phyloP scores from a whole-genome alignment of 2,113 vertebrate genomes.

The Alexandromys fortis region DNA sequence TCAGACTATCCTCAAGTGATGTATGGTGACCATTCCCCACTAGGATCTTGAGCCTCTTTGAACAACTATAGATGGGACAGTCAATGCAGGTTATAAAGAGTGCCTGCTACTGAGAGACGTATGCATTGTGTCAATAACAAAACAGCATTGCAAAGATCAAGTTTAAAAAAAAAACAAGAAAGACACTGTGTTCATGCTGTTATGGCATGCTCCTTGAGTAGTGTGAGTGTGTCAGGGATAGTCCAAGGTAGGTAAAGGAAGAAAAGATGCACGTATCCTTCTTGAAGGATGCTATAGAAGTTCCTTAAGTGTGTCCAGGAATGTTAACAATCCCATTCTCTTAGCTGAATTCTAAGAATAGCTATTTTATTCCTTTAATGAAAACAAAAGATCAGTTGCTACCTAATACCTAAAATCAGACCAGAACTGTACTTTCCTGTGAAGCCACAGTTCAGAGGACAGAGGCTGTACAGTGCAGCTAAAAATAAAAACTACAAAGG shows the following conservation, averaged over 20 bases:
- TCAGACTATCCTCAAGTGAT: background rate
- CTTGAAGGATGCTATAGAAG: background rate
- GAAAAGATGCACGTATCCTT: background rate
- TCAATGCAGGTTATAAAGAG: background rate
- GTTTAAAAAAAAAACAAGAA: background rate
- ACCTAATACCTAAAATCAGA: background rate
- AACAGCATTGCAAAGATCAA: conserved; percentile 22
- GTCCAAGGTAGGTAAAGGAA: background rate
- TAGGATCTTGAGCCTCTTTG: background rate
- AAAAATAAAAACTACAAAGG: background rate
- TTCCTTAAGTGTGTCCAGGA: background rate
- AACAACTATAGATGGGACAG: conserved; percentile 4
- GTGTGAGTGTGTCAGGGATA: background rate
- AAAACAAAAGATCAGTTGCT: background rate
- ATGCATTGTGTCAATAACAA: background rate
- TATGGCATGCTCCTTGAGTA: background rate
- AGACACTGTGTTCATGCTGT: background rate
- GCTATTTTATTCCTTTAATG: conserved; percentile 19
- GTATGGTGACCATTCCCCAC: background rate
- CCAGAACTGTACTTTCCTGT: background rate
- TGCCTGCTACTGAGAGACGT: background rate
- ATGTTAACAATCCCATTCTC: background rate
- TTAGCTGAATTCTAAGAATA: background rate
- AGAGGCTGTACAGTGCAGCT: background rate
- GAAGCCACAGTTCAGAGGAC: background rate